These are phyloP conservation scores for Pedionomus torquatus DNA, from an alignment of 2,113 vertebrate genomes.

Conservation along the genomic window DNA sequence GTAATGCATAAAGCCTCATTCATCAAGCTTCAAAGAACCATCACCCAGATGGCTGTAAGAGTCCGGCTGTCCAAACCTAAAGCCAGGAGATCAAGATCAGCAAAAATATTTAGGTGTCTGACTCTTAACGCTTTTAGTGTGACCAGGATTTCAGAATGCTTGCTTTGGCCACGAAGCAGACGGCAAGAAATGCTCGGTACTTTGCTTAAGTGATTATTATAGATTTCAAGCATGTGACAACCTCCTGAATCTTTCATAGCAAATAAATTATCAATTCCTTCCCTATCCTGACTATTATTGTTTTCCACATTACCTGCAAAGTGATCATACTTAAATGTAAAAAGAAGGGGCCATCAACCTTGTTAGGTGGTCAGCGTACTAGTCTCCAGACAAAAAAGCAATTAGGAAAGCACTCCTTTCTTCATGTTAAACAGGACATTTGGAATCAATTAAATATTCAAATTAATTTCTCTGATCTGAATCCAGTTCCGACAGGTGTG, in stretches of 20 bases:
- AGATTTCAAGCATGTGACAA: neutral
- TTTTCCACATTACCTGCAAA: conserved; percentile 19
- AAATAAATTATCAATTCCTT: neutral
- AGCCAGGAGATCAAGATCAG: neutral
- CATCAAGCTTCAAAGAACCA: neutral
- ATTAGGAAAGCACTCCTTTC: conserved; percentile 46
- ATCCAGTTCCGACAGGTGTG: conserved; percentile 68
- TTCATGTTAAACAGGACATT: conserved; percentile 26
- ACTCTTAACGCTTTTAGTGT: neutral
- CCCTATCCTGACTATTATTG: neutral
- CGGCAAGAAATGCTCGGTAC: neutral
- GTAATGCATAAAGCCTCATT: neutral
- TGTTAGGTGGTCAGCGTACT: neutral
- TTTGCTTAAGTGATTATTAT: neutral
- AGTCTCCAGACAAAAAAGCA: neutral
- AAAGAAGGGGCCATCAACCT: neutral
- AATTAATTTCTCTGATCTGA: conserved; percentile 71
- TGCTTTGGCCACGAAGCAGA: neutral
- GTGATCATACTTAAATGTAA: neutral
- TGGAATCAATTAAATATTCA: conserved; percentile 74
- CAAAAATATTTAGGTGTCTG: neutral
- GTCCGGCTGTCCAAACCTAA: neutral
- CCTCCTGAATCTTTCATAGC: neutral
- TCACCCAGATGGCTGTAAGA: neutral
- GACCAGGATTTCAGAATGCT: neutral